Evolutionary conservation across 53 echinoderm and acorn worm genomes (phyloP), one percentile per base, ranked within the genome.

Genomic region (Antedon mediterranea): DNA sequence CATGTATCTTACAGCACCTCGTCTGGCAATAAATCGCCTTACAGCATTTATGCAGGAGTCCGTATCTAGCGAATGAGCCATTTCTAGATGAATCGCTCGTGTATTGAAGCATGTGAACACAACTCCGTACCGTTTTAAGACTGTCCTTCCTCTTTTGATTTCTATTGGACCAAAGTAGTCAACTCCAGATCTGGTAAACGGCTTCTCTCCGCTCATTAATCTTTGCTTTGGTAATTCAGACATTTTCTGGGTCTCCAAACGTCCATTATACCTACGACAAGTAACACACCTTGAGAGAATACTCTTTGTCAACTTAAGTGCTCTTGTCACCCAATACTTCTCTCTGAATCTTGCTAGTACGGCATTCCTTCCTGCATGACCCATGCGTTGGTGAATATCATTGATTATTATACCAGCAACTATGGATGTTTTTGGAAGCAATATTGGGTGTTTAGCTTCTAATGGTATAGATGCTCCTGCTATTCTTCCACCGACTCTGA

Each of bases 401-500:
- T 57, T 6, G 2, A 57, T 13, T 11, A 57, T 23, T 2, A 57
- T 11, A 18, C 57, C 57, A 26, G 57, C 74, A 13, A 31, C 74
- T 30, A 30, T 13, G 2, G 32, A 30, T 32, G 31, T 28, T 13
- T 30, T 73, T 11, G 31, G 32, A 30, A 73, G 31, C 32, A 30
- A 28, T 73, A 30, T 32, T 28, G 74, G 74, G 32, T 31, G 32
- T 13, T 73, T 32, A 29, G 57, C 71, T 30, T 78, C 78, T 0
- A 14, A 15, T 43, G 78, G 78, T 20, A 78, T 31, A 11, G 70
- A 43, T n/a, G 79, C 4, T 29, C 70, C 32, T 15, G 32, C 32
- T 32, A 79, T 28, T 43, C 79, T 79, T 79, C 79, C 79, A 26
- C 79, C 79, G 9, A 79, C 79, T 79, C 79, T 31, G 31, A 79